Evolutionary conservation across 2,113 vertebrate species (phyloP).

Genomic region (Tretioscincus oriximinensis): DNA sequence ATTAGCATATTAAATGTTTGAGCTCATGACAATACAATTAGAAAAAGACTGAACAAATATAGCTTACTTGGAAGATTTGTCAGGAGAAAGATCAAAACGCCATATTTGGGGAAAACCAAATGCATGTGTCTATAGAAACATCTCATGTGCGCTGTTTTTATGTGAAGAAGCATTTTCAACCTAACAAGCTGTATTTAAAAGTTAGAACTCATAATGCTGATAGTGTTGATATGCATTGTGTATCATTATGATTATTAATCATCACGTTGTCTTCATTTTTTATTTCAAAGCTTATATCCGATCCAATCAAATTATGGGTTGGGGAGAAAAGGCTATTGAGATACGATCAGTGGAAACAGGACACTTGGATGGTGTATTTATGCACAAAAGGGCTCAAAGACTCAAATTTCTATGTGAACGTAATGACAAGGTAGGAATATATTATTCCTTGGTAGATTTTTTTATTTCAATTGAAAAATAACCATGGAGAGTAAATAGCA

Average conservation of each 20-base stretch:
- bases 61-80: too few relatives aligned
- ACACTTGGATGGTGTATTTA: slow-evolving; percentile 97
- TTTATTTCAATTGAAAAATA: accelerated
- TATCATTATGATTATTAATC: slow-evolving; percentile 2
- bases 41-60: too few relatives aligned
- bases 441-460: background rate
- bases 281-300: slow-evolving; percentile 89
- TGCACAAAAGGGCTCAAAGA: slow-evolving; percentile 98
- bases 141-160: background rate
- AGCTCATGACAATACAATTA: too few relatives aligned
- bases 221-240: background rate
- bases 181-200: background rate
- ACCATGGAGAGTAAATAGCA: background rate
- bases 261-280: slow-evolving; percentile 6
- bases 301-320: slow-evolving; percentile 99
- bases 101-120: too few relatives aligned
- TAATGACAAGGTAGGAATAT: slow-evolving; percentile 91
- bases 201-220: accelerated
- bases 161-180: background rate
- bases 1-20: too few relatives aligned
- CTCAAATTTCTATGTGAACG: slow-evolving; percentile 98
- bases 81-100: too few relatives aligned
- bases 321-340: slow-evolving; percentile 98
- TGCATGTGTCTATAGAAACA: background rate
- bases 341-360: slow-evolving; percentile 98